Evolutionary conservation across 2,888 invertebrate species (phyloP).

Genomic region (Disparrhopalites patrizii): DNA sequence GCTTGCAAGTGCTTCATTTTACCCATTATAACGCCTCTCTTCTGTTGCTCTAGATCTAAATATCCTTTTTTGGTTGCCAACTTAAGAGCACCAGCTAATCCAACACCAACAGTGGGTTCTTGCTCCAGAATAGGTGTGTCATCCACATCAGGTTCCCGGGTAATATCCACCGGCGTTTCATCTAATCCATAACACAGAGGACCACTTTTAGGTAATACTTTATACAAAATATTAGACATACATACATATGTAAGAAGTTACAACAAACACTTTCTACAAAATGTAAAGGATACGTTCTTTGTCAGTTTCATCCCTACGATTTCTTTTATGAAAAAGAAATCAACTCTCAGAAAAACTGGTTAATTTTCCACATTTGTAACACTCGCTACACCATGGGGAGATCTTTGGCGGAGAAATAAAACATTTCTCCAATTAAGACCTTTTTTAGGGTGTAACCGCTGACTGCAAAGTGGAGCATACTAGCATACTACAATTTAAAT

Average conservation of each 20-base stretch:
- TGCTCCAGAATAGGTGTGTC: slow-evolving; percentile 72
- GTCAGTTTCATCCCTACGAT: slow-evolving; percentile 39
- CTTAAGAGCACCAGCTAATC: slow-evolving; percentile 84
- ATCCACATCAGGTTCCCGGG: slow-evolving; percentile 54
- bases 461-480: slow-evolving; percentile 36
- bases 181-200: slow-evolving; percentile 30
- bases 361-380: slow-evolving; percentile 47
- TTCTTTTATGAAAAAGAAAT: slow-evolving; percentile 18
- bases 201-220: too few relatives aligned
- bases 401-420: slow-evolving; percentile 30
- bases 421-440: slow-evolving; percentile 31
- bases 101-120: slow-evolving; percentile 87
- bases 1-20: slow-evolving; percentile 72
- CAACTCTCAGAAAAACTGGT: slow-evolving; percentile 43
- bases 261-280: neutral
- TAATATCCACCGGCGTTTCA: slow-evolving; percentile 55
- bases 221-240: neutral
- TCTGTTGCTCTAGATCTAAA: slow-evolving; percentile 74
- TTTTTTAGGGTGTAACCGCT: slow-evolving; percentile 32
- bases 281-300: neutral
- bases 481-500: too few relatives aligned
- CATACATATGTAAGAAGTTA: neutral
- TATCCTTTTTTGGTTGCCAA: slow-evolving; percentile 92
- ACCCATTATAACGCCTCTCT: slow-evolving; percentile 61
- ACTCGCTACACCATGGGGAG: slow-evolving; percentile 31